Conservation (phyloP, 1,140 invertebrate genomes). For the Bombus picipes region DNA sequence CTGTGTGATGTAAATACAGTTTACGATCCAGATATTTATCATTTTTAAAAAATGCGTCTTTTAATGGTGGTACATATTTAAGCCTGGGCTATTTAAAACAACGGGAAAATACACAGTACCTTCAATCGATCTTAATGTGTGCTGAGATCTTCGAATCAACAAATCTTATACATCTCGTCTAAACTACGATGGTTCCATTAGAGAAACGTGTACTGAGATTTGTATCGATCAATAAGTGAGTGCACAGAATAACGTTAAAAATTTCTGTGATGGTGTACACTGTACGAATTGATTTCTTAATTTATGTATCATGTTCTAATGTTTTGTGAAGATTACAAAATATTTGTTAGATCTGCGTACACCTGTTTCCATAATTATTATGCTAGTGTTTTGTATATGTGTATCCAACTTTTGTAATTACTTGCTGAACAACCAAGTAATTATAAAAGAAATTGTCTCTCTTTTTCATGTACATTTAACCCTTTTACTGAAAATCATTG, state of each 20-base stretch:
- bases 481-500: not conserved
- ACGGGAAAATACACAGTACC: not conserved
- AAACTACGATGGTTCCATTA: slow-evolving; percentile 14
- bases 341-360: slow-evolving; percentile 3
- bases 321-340: not conserved
- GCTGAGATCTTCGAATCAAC: slow-evolving; percentile 31
- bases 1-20: slow-evolving; percentile 12
- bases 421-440: slow-evolving; percentile 17
- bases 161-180: slow-evolving; percentile 12
- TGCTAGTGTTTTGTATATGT: not conserved
- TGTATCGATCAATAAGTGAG: not conserved
- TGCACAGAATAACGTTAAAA: slow-evolving; percentile 7
- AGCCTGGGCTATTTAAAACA: slow-evolving; percentile 38
- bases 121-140: slow-evolving; percentile 11
- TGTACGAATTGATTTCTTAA: slow-evolving; percentile 26
- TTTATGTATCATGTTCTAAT: slow-evolving; percentile 7
- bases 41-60: slow-evolving; percentile 34
- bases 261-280: not conserved
- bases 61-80: slow-evolving; percentile 34
- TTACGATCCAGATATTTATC: slow-evolving; percentile 14
- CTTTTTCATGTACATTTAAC: not conserved
- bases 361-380: slow-evolving; percentile 18
- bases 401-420: slow-evolving; percentile 7
- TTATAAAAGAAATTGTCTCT: not conserved
- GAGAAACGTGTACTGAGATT: slow-evolving; percentile 1